Conservation (phyloP, 2,113 vertebrate species). For the Callocephalon fimbriatum region DNA sequence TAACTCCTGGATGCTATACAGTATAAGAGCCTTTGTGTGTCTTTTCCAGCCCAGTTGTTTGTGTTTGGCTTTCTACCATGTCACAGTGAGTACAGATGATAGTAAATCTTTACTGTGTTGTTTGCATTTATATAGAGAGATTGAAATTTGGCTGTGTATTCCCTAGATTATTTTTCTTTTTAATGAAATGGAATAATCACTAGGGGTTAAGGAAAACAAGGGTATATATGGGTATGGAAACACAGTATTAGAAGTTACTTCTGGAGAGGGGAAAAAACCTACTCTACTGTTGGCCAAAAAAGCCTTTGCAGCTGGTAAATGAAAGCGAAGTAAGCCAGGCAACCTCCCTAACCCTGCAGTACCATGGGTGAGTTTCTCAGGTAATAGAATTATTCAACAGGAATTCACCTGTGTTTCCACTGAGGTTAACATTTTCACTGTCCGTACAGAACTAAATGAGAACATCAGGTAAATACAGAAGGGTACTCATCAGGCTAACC, state of each 20-base stretch:
- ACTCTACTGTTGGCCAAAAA: neutral
- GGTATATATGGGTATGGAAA: accelerated
- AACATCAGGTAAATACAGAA: neutral
- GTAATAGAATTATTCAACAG: neutral
- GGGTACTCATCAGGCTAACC: neutral
- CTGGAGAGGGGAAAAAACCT: neutral
- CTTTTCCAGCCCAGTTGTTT: neutral
- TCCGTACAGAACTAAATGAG: neutral
- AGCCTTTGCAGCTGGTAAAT: neutral
- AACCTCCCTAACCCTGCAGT: neutral
- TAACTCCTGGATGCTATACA: neutral
- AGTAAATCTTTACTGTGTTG: neutral
- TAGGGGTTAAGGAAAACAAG: neutral
- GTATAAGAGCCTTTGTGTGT: neutral
- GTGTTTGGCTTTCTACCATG: neutral
- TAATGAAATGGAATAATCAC: neutral
- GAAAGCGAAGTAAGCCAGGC: neutral
- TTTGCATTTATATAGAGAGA: neutral
- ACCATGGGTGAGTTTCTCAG: neutral
- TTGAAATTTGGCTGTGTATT: neutral
- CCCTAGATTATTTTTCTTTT: neutral
- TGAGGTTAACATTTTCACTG: neutral
- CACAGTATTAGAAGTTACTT: neutral
- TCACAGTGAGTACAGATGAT: neutral
- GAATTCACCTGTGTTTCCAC: neutral